Conservation (phyloP, 2,888 invertebrate species). For the Gordius sp. region DNA sequence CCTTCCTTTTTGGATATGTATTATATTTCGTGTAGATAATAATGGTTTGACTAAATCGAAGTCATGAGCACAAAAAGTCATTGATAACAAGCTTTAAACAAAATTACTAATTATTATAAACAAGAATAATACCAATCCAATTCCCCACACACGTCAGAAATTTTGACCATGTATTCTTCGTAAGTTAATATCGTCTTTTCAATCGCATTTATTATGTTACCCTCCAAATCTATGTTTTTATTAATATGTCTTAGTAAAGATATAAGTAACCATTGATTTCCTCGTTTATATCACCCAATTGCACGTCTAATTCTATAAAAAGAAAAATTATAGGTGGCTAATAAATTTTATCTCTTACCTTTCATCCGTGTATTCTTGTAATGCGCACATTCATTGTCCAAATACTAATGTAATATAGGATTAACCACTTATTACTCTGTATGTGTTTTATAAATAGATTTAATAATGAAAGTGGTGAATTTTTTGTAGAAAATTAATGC, state of each 20-base stretch:
- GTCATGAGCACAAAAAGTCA: slow-evolving; percentile 41
- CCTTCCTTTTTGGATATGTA: slow-evolving; percentile 11
- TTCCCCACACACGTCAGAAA: neutral
- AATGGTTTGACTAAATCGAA: slow-evolving; percentile 40
- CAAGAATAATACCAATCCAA: neutral
- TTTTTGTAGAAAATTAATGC: no score
- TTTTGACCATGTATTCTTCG: neutral
- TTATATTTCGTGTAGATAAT: slow-evolving; percentile 33
- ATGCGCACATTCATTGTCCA: neutral
- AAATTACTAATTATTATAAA: slow-evolving; percentile 16
- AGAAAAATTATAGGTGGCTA: neutral
- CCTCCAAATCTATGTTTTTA: neutral
- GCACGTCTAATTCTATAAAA: neutral
- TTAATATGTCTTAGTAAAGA: neutral
- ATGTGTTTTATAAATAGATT: neutral
- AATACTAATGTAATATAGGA: neutral
- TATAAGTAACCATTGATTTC: neutral
- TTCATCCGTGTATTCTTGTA: neutral
- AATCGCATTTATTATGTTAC: neutral
- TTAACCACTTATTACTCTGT: neutral
- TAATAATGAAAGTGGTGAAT: neutral
- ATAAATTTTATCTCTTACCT: neutral
- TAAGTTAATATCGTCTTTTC: neutral
- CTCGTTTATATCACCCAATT: neutral
- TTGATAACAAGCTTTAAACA: slow-evolving; percentile 38